Percentiles rank a stretch among this genome's conserved stretches.
Evolutionary conservation across 2,113 vertebrate species (phyloP).

Genomic region (Paradoxurus hermaphroditus): DNA sequence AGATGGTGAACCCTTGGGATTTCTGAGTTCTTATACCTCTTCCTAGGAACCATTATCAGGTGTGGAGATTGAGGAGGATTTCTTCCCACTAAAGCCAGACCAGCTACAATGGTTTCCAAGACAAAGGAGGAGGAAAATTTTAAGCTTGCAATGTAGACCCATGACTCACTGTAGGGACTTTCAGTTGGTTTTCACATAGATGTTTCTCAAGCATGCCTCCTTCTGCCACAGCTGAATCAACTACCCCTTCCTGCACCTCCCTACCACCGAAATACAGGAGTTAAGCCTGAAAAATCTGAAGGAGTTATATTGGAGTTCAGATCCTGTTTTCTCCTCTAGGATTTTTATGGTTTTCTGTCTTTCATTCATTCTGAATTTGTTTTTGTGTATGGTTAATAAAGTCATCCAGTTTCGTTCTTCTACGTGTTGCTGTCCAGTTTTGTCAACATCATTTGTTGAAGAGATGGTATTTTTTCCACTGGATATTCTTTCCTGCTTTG

Average conservation of each 20-base stretch:
- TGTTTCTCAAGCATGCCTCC: not conserved
- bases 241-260: not conserved
- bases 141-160: not conserved
- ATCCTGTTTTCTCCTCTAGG: not conserved
- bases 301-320: not conserved
- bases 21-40: not conserved
- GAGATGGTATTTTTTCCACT: too few relatives aligned
- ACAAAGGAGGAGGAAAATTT: not conserved
- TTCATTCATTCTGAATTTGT: too few relatives aligned
- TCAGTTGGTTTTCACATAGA: not conserved
- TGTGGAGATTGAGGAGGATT: not conserved
- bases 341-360: too few relatives aligned
- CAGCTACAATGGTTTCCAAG: not conserved
- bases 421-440: too few relatives aligned
- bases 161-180: not conserved
- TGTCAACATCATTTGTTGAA: too few relatives aligned
- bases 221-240: not conserved
- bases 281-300: not conserved
- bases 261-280: not conserved
- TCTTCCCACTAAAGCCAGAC: not conserved
- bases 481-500: too few relatives aligned
- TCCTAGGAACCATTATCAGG: not conserved
- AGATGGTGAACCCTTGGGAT: not conserved
- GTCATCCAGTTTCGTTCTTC: too few relatives aligned
- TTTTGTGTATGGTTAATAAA: too few relatives aligned